Evolutionary conservation across 2,797 vertebrate genomes (phyloP), one percentile per base, ranked within the genome.

Genomic region (Neostethus bicornis): DNA sequence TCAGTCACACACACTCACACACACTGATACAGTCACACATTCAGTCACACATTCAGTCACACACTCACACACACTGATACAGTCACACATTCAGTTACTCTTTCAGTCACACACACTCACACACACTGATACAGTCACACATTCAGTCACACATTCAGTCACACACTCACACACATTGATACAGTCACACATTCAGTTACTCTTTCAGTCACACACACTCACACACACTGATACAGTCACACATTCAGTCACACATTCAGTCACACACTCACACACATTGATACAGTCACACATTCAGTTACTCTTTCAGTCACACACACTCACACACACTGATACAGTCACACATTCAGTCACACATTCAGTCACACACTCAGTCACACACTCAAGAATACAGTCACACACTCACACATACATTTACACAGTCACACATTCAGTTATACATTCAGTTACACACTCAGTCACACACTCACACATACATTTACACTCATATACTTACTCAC

Each of bases 231-330:
- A 34, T 20, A 20, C 2, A 20, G 2, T 20, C 2, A 20, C 2
- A 20, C 2, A 20, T 2, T n/a, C n/a, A n/a, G n/a, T n/a, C 24
- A 0, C 25, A 5, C 7, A 13, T 31, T 32, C 12, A 31, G 32
- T n/a, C 31, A 12, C 31, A 32, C 31, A 32, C 32, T 1, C 31
- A 32, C 4, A 12, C 31, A 31, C 31, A 32, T 32, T 5, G 31
- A 4, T 31, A 32, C 26, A 2, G 31, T 13, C 31, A 32, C 14
- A n/a, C n/a, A n/a, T n/a, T n/a, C n/a, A n/a, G n/a, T n/a, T n/a
- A 86, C 87, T 86, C 63, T 72, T 74, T 67, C 69, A 51, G 57
- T 55, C 63, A 61, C 76, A 63, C 29, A 59, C 57, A 26, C 54
- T 63, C 77, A 45, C 75, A 71, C 75, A 31, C 16, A 69, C 2